Evolutionary conservation across 2,797 vertebrate species (phyloP), one percentile per base, ranked within the genome.

Genomic region (Ctenochaetus hawaiiensis): DNA sequence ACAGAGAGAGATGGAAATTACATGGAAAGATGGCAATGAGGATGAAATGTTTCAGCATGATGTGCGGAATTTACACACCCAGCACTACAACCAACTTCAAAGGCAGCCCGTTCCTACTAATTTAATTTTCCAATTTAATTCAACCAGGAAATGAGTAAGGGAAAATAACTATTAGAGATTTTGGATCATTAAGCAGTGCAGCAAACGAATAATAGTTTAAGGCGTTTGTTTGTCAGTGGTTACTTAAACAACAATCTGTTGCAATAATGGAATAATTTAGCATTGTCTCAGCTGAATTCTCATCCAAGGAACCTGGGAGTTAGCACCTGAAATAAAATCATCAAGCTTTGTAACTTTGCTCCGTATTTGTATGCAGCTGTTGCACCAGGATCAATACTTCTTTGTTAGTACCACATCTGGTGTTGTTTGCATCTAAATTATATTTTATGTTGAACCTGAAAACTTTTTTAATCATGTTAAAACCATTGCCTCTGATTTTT

Each of bases 101-200:
- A 34, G 41, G 43, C 58, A 37, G 20, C 13, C 70, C 62, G 34
- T 17, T 54, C 6, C 39, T 1, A 10, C 57, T 52, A 41, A 85
- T 88, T 79, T 13, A 56, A 80, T 80, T 81, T 88, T 85, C 64
- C 48, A 39, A 70, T 72, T 34, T 84, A 77, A 83, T 78, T 89
- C 84, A 72, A 61, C 82, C 60, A 81, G 82, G 79, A 88, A 91
- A 87, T 77, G 57, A 76, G 53, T 53, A 34, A 47, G 13, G 39
- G 68, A 49, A 84, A 83, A 81, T 58, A 17, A 51, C 56, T 78
- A 51, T 71, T 65, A 67, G 72, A 56, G 71, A 84, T 84, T 82
- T 26, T 64, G 67, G 72, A 72, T 81, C 72, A 82, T 89, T 84
- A 84, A 76, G 63, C 47, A 2, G 47, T 48, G 58, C 56, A 47